phyloP scores from a whole-genome alignment of 2,888 invertebrate species.

The Eristalis arbustorum region DNA sequence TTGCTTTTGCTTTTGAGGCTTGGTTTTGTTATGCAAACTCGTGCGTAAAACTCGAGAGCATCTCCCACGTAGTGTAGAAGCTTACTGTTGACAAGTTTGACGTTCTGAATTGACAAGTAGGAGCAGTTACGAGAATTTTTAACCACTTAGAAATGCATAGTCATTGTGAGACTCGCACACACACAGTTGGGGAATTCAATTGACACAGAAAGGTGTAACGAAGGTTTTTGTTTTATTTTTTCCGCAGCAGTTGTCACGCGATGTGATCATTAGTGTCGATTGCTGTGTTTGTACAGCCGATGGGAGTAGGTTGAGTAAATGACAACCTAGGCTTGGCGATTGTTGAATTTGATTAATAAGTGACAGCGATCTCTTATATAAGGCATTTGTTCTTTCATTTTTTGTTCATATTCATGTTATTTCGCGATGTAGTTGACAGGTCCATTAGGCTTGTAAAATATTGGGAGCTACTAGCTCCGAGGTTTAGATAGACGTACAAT shows the following conservation, averaged over 20 bases:
- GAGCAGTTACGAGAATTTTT: neutral
- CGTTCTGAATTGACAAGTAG: slow-evolving; percentile 13
- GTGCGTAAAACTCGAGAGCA: slow-evolving; percentile 23
- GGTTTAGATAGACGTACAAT: too few relatives aligned
- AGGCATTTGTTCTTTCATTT: too few relatives aligned
- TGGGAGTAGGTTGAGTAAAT: neutral
- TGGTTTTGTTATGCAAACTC: slow-evolving; percentile 3
- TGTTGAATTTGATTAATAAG: neutral
- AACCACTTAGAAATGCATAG: neutral
- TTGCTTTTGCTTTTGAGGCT: slow-evolving; percentile 64
- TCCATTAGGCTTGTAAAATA: too few relatives aligned
- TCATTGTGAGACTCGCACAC: neutral
- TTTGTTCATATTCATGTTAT: too few relatives aligned
- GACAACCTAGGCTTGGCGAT: neutral
- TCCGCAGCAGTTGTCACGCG: neutral
- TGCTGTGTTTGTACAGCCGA: neutral
- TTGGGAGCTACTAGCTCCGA: too few relatives aligned
- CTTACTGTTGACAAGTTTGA: slow-evolving; percentile 36
- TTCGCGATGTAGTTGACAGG: too few relatives aligned
- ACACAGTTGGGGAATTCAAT: neutral
- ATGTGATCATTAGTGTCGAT: neutral
- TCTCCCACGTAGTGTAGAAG: slow-evolving; percentile 44
- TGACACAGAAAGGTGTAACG: neutral
- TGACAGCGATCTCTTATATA: too few relatives aligned
- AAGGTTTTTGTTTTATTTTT: neutral